These are phyloP conservation scores for Paratrypauchen microcephalus DNA, from an alignment of 2,797 vertebrate genomes.

Conservation along the genomic window DNA sequence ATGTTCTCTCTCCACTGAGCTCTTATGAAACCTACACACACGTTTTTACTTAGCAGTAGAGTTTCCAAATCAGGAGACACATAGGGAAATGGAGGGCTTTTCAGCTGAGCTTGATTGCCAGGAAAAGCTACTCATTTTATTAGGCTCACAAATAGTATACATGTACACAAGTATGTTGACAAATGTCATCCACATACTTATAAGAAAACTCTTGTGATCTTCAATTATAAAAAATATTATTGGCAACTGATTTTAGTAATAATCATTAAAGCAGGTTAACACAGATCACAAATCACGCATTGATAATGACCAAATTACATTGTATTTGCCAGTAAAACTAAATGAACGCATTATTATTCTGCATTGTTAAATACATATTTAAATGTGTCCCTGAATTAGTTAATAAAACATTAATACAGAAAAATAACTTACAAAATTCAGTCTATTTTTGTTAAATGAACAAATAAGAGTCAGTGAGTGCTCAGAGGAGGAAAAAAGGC, in stretches of 20 bases:
- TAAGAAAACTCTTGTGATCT: background rate
- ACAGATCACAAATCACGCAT: background rate
- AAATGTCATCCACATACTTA: conserved; percentile 37
- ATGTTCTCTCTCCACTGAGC: conserved; percentile 64
- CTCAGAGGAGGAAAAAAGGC: conserved; percentile 38
- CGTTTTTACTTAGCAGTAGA: conserved; percentile 47
- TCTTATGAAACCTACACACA: conserved; percentile 68
- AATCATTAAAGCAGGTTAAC: background rate
- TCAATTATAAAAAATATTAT: background rate
- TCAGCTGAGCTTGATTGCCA: conserved; percentile 54
- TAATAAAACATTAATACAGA: no score
- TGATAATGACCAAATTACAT: background rate
- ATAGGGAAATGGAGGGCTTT: conserved; percentile 35
- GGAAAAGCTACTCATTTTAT: conserved; percentile 58
- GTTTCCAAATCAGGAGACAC: conserved; percentile 61
- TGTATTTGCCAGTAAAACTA: background rate
- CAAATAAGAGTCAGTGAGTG: conserved; percentile 25
- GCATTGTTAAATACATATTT: background rate
- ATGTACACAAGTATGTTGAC: conserved; percentile 12
- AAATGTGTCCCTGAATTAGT: background rate
- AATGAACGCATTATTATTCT: background rate
- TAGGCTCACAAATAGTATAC: conserved; percentile 37
- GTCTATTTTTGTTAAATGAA: conserved; percentile 11
- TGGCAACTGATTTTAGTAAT: background rate
- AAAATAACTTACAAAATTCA: background rate